Conservation (phyloP, 2,113 vertebrate genomes). For the Psammodynastes pulverulentus region DNA sequence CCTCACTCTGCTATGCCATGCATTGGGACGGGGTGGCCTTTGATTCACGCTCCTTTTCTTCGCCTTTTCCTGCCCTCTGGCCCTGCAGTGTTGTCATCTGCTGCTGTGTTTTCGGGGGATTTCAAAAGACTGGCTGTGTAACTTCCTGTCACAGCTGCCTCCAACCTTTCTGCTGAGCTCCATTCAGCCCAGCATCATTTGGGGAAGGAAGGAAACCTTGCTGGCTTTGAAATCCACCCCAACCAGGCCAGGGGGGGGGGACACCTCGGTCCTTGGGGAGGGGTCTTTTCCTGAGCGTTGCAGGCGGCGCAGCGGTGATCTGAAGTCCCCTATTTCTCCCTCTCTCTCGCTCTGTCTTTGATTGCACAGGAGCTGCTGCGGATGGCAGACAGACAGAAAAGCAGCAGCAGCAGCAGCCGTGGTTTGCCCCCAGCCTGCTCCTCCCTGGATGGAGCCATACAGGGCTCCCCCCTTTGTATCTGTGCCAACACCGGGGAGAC, state of each 20-base stretch:
- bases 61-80: background rate
- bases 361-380: background rate
- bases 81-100: background rate
- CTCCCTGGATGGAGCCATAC: conserved; percentile 74
- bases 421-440: background rate
- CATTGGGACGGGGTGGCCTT: too few relatives aligned
- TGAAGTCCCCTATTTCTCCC: background rate
- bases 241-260: background rate
- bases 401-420: background rate
- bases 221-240: background rate
- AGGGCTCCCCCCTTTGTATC: conserved; percentile 70
- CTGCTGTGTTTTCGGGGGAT: conserved; percentile 54
- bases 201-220: conserved; percentile 25
- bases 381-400: conserved; percentile 64
- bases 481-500: conserved; percentile 66
- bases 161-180: conserved; percentile 54
- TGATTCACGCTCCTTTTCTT: background rate
- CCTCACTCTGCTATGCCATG: too few relatives aligned
- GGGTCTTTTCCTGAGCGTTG: background rate
- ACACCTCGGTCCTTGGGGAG: too few relatives aligned
- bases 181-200: conserved; percentile 24
- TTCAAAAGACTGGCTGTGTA: conserved; percentile 60
- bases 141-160: conserved; percentile 65
- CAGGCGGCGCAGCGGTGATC: background rate
- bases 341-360: background rate